Evolutionary conservation across 2,113 vertebrate genomes (phyloP), one percentile per base, ranked within the genome.

Genomic region (Catagonus wagneri): DNA sequence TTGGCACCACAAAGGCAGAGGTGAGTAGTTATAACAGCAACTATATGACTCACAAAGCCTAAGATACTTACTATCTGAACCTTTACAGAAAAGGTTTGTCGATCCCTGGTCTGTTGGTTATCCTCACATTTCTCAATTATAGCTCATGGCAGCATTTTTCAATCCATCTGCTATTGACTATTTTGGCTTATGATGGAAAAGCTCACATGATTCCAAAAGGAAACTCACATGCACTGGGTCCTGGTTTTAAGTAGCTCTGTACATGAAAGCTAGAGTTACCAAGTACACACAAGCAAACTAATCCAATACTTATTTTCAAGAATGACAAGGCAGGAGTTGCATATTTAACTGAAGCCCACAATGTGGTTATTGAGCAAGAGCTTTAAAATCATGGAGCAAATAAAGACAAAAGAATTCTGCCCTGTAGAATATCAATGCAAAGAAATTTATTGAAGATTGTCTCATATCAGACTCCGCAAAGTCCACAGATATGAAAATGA

Each of bases 401-500:
- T 63, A 94, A 79, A 93, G 89, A 87, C 83, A 68, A 93, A 93
- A 93, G n/a, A 80, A 94, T 20, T 52, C 60, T 14, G 1, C 27
- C 78, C 32, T 76, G 23, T 76, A 80, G 74, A 95, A 85, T 92
- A 83, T 63, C 56, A 92, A 80, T 81, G 63, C n/a, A 93, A 89
- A 94, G 93, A 72, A 79, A 50, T 23, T 23, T 81, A 72, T 32
- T 92, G 19, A 95, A 56, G 39, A 74, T 68, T 13, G 25, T 69
- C 90, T 84, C 34, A 58, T 65, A 83, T 44, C 36, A 69, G 69
- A 74, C 19, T 63, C 66, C 1, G 50, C 56, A 23, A 89, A 96
- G 52, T 74, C 56, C 50, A 92, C 74, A 95, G 90, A 90, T 58
- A 93, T 16, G n/a, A 87, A 96, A 92, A 92, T 61, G 58, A 92